A percentile compares a stretch with the other conserved stretches of the same genome.
Evolutionary conservation across 35 echinoderm and acorn worm species (phyloP).

Genomic region (Amphiura filiformis): DNA sequence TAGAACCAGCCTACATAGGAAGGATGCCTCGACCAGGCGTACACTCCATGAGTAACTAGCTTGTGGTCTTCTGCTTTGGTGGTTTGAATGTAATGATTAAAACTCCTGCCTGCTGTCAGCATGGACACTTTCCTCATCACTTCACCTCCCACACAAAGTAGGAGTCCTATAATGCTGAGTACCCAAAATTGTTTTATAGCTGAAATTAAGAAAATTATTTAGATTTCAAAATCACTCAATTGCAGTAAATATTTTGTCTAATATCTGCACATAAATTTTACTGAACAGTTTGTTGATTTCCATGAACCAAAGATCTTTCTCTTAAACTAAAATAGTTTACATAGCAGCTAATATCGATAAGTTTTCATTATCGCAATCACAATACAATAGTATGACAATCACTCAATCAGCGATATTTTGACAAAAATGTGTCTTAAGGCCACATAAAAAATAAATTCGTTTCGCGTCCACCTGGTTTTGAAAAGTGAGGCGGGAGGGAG

Average conservation of each 20-base stretch:
- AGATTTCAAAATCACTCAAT: background rate
- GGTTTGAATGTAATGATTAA: conserved; percentile 95
- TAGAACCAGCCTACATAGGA: conserved; percentile 99
- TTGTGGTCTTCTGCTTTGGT: conserved; percentile 69
- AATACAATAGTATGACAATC: too few species aligned
- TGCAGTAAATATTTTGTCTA: background rate
- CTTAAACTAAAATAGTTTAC: too few species aligned
- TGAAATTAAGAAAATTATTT: conserved; percentile 21
- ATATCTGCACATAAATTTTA: background rate
- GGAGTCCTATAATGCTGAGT: conserved; percentile 66
- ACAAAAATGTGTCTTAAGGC: too few species aligned
- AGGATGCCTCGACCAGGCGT: conserved; percentile 92
- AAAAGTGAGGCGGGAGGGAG: too few species aligned
- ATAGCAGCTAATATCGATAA: too few species aligned
- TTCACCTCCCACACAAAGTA: conserved; percentile 76
- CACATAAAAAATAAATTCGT: too few species aligned
- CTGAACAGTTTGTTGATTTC: too few species aligned
- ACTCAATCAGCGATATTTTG: too few species aligned
- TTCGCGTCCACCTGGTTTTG: too few species aligned
- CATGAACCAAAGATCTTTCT: too few species aligned
- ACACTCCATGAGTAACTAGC: conserved; percentile 86
- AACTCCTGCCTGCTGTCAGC: conserved; percentile 93
- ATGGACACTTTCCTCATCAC: conserved; percentile 82
- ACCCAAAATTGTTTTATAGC: conserved; percentile 65
- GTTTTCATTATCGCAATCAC: too few species aligned